A percentile compares a stretch with the other conserved stretches of the same genome.
phyloP scores from a whole-genome alignment of 2,113 vertebrate species.

The Turnix velox region DNA sequence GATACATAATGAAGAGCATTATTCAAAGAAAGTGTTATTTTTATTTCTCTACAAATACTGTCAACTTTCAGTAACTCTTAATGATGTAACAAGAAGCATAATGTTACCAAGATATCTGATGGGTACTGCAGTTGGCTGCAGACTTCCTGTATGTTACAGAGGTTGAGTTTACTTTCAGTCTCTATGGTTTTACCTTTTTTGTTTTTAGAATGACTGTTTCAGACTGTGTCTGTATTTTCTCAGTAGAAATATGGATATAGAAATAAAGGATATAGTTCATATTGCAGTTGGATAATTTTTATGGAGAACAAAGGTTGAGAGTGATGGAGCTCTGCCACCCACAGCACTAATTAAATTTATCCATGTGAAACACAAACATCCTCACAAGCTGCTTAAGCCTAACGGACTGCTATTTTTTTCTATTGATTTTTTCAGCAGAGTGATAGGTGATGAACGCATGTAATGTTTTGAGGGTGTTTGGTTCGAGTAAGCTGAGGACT shows the following conservation, averaged over 20 bases:
- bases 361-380: conserved; percentile 51
- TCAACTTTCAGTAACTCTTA: background rate
- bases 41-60: background rate
- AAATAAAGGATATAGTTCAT: background rate
- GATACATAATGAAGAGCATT: background rate
- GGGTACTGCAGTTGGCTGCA: background rate
- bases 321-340: conserved; percentile 1
- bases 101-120: background rate
- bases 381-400: conserved; percentile 29
- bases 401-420: background rate
- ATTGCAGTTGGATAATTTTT: background rate
- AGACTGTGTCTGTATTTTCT: background rate
- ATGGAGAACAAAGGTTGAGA: background rate
- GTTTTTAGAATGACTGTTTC: background rate
- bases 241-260: background rate
- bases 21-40: background rate
- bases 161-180: background rate
- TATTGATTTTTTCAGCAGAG: background rate
- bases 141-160: background rate
- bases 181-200: background rate
- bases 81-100: background rate
- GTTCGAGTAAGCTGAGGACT: background rate
- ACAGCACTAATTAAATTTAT: conserved; percentile 54
- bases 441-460: background rate
- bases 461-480: background rate